Evolutionary conservation across 37 sponge, comb jelly and placozoan species (phyloP).

Genomic region (Spongia lamella): DNA sequence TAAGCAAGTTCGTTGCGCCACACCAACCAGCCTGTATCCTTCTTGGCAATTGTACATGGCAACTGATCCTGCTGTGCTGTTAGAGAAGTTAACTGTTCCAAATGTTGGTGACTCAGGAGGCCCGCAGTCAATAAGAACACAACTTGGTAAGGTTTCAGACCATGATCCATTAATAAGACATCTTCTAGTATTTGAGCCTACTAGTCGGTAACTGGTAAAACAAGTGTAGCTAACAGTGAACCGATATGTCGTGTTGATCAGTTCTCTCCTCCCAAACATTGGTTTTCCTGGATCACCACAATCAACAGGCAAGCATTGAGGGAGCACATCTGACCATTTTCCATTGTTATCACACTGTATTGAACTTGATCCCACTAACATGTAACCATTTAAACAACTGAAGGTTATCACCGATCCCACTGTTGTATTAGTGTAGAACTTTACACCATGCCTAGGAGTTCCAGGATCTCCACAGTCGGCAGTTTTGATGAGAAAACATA

Average conservation of each 20-base stretch:
- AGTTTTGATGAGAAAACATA: slow-evolving; percentile 21
- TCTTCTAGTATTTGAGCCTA: slow-evolving; percentile 10
- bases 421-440: slow-evolving; percentile 17
- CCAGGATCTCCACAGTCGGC: slow-evolving; percentile 64
- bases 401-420: slow-evolving; percentile 34
- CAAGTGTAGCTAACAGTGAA: slow-evolving; percentile 44
- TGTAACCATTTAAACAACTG: slow-evolving; percentile 60
- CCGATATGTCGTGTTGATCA: slow-evolving; percentile 31
- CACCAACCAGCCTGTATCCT: slow-evolving; percentile 51
- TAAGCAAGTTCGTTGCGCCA: slow-evolving; percentile 19
- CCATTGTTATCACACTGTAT: slow-evolving; percentile 52
- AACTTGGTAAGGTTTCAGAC: slow-evolving; percentile 49
- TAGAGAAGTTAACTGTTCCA: too few relatives aligned
- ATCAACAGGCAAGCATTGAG: slow-evolving; percentile 24
- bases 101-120: too few relatives aligned
- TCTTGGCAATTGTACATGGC: slow-evolving; percentile 33
- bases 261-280: slow-evolving; percentile 29
- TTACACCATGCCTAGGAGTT: slow-evolving; percentile 32
- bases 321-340: slow-evolving; percentile 49
- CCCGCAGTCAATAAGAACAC: not conserved
- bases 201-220: slow-evolving; percentile 29
- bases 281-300: slow-evolving; percentile 43
- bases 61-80: not conserved
- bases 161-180: slow-evolving; percentile 56
- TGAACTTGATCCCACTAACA: slow-evolving; percentile 31